phyloP scores from a whole-genome alignment of 2,113 vertebrate species.

The Coturnix japonica region DNA sequence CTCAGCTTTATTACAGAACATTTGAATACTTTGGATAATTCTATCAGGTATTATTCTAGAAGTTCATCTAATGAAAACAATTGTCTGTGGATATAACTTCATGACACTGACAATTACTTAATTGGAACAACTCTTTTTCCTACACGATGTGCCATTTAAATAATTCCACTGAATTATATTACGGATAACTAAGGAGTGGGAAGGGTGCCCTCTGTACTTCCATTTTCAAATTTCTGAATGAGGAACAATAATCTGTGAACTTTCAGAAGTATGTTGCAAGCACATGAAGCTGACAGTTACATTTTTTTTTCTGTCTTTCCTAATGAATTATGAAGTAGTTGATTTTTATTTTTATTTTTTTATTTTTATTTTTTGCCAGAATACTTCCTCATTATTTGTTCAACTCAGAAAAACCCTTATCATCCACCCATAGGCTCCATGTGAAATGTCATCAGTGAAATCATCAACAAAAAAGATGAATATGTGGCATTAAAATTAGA shows the following conservation, averaged over 20 bases:
- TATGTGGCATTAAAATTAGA: neutral
- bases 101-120: neutral
- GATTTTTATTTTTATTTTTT: neutral
- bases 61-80: constrained; percentile 19
- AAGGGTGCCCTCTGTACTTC: neutral
- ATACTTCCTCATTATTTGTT: constrained; percentile 22
- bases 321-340: constrained; percentile 25
- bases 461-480: neutral
- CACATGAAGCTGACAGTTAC: neutral
- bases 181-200: neutral
- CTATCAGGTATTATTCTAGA: neutral
- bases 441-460: neutral
- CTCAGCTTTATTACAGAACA: neutral
- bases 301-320: neutral
- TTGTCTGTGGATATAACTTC: neutral
- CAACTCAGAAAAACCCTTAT: neutral
- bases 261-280: neutral
- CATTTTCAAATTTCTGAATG: constrained; percentile 10
- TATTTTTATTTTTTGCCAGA: neutral
- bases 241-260: constrained; percentile 10
- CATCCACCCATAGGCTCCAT: neutral
- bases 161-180: neutral
- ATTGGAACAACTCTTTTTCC: neutral
- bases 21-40: neutral
- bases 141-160: neutral